These are phyloP conservation scores for Antedon mediterranea DNA, from an alignment of 53 echinoderm and acorn worm species.

Conservation along the genomic window DNA sequence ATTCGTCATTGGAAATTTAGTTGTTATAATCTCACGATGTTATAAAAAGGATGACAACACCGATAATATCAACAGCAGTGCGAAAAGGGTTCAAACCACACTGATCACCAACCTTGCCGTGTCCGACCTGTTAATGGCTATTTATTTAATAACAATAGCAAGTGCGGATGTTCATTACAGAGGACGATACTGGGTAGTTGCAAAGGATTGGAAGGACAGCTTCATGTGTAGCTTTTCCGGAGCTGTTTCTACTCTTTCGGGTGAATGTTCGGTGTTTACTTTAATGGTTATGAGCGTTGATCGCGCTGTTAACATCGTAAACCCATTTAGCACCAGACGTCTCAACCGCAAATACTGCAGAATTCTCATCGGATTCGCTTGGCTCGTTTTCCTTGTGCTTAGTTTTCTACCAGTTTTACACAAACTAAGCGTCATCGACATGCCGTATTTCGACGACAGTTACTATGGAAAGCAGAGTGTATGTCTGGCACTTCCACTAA, in stretches of 20 bases:
- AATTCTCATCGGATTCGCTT: too few species aligned
- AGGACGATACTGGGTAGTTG: background rate
- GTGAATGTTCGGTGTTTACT: constrained; percentile 77
- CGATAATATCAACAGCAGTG: too few species aligned
- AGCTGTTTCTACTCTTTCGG: constrained; percentile 62
- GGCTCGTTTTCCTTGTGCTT: too few species aligned
- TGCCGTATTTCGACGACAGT: constrained; percentile 50
- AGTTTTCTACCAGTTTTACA: constrained; percentile 44
- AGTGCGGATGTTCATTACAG: background rate
- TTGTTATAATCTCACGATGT: too few species aligned
- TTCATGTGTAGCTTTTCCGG: constrained; percentile 78
- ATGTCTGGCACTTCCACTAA: constrained; percentile 78
- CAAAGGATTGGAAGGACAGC: constrained; percentile 10
- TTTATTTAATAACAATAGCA: background rate
- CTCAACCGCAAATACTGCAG: constrained; percentile 76
- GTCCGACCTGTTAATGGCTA: background rate
- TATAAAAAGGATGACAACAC: too few species aligned
- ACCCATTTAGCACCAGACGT: constrained; percentile 72
- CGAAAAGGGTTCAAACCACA: background rate
- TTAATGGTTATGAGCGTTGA: constrained; percentile 76
- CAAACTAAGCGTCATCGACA: constrained; percentile 2
- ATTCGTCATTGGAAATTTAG: too few species aligned
- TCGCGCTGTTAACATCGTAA: constrained; percentile 75
- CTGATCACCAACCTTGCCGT: background rate
- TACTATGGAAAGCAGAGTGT: constrained; percentile 91